Evolutionary conservation across 53 echinoderm and acorn worm species (phyloP), one percentile per base, ranked within the genome.

Genomic region (Crossaster papposus): DNA sequence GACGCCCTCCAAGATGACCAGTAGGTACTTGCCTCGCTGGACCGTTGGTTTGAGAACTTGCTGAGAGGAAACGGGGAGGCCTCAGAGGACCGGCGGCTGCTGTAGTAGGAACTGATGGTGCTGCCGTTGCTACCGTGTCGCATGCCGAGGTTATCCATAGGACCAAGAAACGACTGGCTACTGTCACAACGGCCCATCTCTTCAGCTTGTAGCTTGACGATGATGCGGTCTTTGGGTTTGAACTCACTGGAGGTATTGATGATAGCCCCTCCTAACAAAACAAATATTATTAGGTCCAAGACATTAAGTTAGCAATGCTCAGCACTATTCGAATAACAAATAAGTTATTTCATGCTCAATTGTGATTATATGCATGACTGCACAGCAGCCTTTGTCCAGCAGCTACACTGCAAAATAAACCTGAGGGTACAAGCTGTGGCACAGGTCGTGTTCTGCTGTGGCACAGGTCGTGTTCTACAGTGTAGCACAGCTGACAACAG

Each of bases 61-160:
- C 94, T 96, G 83, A 91, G 77, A 54, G 95, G 96, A 91, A 96
- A 99, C 36, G 99, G 96, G 3, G 99, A 99, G 13, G 99, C 99
- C 54, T 99, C 99, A 0, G 99, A 99, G 50, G 99, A 99, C 23
- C 95, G 89, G 3, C 96, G 91, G 44, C 98, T 96, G 80, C 99
- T 99, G 92, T 93, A 92, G 87, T 99, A 99, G n/a, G 96, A 99
- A 77, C 96, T 96, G 92, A 93, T 82, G 14, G 93, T 92, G 85
- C 96, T 99, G 35, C 90, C 93, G 74, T 95, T 96, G 91, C 99
- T 99, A 14, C 96, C 96, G 14, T 96, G 92, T 62, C 99, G 85
- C 65, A 83, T 87, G 28, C 92, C 92, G n/a, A 95, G 72, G 79
- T 89, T 92, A 26, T 95, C 97, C 70, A 89, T 35, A 68, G 54